phyloP scores from a whole-genome alignment of 30 jellyfish, hydroid and myxozoan genomes.

The Clytia hemisphaerica region DNA sequence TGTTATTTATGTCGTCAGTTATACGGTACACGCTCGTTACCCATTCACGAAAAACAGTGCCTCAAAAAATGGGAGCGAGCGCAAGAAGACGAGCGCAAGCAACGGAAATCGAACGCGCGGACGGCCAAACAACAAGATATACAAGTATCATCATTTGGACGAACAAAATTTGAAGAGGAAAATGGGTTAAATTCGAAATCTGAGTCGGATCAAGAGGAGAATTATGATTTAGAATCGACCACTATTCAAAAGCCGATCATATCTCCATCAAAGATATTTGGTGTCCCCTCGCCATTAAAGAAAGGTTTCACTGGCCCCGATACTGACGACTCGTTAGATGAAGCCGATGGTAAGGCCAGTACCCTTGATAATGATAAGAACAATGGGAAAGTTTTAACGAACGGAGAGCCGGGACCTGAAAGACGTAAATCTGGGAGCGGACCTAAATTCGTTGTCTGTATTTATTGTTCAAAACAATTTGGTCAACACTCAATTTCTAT shows the following conservation, averaged over 20 bases:
- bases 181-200: neutral
- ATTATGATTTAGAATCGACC: too few species aligned
- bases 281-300: too few species aligned
- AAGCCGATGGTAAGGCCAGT: neutral
- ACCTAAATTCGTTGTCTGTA: conserved; percentile 1
- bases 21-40: conserved; percentile 32
- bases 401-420: too few species aligned
- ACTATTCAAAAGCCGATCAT: too few species aligned
- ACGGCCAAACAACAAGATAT: conserved; percentile 12
- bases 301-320: neutral
- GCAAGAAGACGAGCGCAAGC: neutral
- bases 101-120: neutral
- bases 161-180: neutral
- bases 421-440: too few species aligned
- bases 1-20: conserved; percentile 25
- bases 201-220: too few species aligned
- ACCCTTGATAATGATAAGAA: neutral
- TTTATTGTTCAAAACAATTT: conserved; percentile 1
- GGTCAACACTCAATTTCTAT: conserved; percentile 23
- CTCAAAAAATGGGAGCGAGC: conserved; percentile 26
- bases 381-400: too few species aligned
- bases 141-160: conserved; percentile 24
- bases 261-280: too few species aligned
- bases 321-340: neutral
- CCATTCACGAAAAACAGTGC: conserved; percentile 38